Percentiles rank a stretch among this genome's conserved stretches.
phyloP scores from a whole-genome alignment of 2,888 invertebrate genomes.

The Pseudococcus longispinus region DNA sequence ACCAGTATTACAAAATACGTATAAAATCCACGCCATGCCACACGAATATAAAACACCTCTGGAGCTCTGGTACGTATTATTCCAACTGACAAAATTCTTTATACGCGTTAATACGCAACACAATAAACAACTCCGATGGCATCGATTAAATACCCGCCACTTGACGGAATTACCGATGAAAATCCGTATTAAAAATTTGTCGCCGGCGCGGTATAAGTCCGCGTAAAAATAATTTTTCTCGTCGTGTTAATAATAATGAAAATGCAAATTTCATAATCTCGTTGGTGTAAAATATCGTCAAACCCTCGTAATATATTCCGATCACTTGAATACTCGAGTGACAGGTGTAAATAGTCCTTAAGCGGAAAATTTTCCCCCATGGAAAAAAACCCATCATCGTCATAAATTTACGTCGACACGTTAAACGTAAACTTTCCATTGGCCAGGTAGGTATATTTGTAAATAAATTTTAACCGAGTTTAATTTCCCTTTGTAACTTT shows the following conservation, averaged over 20 bases:
- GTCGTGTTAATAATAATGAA: not conserved
- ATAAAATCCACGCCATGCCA: not conserved
- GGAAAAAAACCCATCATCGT: not conserved
- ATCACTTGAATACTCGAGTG: not conserved
- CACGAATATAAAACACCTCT: not conserved
- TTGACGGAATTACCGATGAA: not conserved
- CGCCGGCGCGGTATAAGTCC: not conserved
- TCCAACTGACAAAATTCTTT: not conserved
- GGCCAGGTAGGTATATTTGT: not conserved
- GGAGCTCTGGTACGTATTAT: not conserved
- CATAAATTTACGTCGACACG: not conserved
- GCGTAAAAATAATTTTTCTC: not conserved
- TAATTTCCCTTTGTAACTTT: not conserved
- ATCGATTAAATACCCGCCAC: not conserved
- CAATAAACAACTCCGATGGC: not conserved
- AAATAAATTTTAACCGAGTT: not conserved
- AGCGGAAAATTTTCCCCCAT: not conserved
- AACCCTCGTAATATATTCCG: not conserved
- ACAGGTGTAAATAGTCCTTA: conserved; percentile 12
- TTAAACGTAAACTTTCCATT: not conserved
- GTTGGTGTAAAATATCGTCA: not conserved
- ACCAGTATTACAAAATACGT: not conserved
- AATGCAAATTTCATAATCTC: conserved; percentile 16
- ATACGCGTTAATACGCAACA: not conserved
- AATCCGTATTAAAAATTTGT: conserved; percentile 23